Evolutionary conservation across 2,888 invertebrate genomes (phyloP).

Genomic region (Andrena dorsata): DNA sequence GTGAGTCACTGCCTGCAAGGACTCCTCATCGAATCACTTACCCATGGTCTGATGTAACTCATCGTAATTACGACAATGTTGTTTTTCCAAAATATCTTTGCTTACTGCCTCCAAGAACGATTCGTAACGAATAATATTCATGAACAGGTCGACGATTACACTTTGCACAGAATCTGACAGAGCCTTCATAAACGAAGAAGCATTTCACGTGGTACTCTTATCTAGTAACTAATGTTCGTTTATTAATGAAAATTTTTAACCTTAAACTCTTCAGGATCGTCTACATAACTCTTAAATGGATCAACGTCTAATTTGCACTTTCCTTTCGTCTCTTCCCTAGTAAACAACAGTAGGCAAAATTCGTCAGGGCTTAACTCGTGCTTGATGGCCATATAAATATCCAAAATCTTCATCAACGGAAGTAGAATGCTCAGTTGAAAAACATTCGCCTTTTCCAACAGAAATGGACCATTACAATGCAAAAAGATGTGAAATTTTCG

Average conservation of each 20-base stretch:
- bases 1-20: no score
- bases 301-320: constrained; percentile 17
- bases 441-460: constrained; percentile 48
- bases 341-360: constrained; percentile 54
- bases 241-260: constrained; percentile 18
- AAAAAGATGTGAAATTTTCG: background rate
- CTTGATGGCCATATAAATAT: constrained; percentile 20
- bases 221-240: background rate
- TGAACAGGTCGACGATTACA: constrained; percentile 56
- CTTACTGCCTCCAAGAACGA: constrained; percentile 45
- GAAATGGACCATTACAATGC: background rate
- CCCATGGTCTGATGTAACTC: constrained; percentile 43
- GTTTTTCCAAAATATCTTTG: constrained; percentile 48
- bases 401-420: constrained; percentile 51
- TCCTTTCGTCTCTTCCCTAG: background rate
- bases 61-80: constrained; percentile 1
- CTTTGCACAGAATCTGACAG: constrained; percentile 23
- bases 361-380: constrained; percentile 48
- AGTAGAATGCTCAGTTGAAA: constrained; percentile 44
- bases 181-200: constrained; percentile 24
- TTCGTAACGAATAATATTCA: constrained; percentile 59
- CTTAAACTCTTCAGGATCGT: constrained; percentile 34
- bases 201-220: no score
- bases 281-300: background rate
- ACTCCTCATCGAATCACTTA: constrained; percentile 13